Evolutionary conservation across 1,140 invertebrate genomes (phyloP).

Genomic region (Apis dorsata): DNA sequence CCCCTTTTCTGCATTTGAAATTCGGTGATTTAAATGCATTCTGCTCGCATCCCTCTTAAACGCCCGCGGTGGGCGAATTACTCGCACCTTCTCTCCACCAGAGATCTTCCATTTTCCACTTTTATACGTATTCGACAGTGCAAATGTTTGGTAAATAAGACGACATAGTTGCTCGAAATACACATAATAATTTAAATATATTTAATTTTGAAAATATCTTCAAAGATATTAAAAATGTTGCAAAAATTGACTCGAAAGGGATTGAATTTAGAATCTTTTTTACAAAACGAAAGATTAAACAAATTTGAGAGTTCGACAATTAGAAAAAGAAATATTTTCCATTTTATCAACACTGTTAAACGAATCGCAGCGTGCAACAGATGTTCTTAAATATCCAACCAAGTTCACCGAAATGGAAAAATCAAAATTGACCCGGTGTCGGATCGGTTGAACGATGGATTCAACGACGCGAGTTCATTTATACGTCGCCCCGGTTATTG

Average conservation of each 20-base stretch:
- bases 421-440: not conserved
- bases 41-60: not conserved
- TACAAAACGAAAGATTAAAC: too few relatives aligned
- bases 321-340: not conserved
- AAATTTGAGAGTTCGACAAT: not conserved
- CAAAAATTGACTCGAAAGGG: too few relatives aligned
- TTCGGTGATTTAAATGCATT: constrained; percentile 42
- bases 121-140: too few relatives aligned
- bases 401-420: not conserved
- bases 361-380: not conserved
- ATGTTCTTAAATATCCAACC: not conserved
- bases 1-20: not conserved
- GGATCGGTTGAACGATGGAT: not conserved
- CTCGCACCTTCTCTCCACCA: not conserved
- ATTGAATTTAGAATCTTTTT: too few relatives aligned
- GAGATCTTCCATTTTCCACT: too few relatives aligned
- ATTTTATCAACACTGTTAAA: not conserved
- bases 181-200: too few relatives aligned
- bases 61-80: not conserved
- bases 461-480: constrained; percentile 21
- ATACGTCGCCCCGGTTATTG: not conserved
- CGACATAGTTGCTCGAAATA: too few relatives aligned
- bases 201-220: too few relatives aligned
- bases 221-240: too few relatives aligned
- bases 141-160: too few relatives aligned